These are phyloP conservation scores for Lacanobia oleracea DNA, from an alignment of 2,888 invertebrate genomes.

Conservation along the genomic window DNA sequence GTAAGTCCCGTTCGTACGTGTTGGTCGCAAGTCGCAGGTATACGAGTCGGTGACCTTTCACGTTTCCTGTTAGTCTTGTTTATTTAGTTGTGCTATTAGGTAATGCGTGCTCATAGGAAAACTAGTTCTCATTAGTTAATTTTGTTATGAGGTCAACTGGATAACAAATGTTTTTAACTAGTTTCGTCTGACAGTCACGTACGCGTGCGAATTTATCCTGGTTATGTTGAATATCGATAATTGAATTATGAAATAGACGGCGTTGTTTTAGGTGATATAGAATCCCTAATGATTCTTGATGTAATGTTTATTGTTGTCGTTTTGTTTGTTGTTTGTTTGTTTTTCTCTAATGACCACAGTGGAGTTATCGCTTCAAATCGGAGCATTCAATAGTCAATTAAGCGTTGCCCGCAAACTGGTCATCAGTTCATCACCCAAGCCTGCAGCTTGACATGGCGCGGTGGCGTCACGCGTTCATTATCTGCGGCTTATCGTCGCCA, in stretches of 20 bases:
- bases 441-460: not conserved
- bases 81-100: constrained; percentile 52
- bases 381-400: constrained; percentile 17
- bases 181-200: constrained; percentile 1
- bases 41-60: constrained; percentile 61
- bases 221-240: constrained; percentile 2
- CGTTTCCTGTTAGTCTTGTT: constrained; percentile 61
- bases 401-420: not conserved
- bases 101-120: constrained; percentile 44
- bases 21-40: constrained; percentile 57
- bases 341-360: not conserved
- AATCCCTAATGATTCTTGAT: not conserved
- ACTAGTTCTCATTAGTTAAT: constrained; percentile 38
- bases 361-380: not conserved
- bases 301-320: no score
- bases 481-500: constrained; percentile 30
- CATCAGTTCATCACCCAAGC: not conserved
- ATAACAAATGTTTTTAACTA: constrained; percentile 5
- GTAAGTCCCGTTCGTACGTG: constrained; percentile 53
- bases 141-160: constrained; percentile 26
- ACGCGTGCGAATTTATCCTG: constrained; percentile 16
- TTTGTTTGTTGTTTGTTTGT: no score
- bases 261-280: not conserved
- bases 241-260: not conserved
- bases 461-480: constrained; percentile 42